Percentiles rank a stretch among this genome's conserved stretches.
Conservation (phyloP, 1,140 invertebrate genomes). For the Diorhabda carinulata region DNA sequence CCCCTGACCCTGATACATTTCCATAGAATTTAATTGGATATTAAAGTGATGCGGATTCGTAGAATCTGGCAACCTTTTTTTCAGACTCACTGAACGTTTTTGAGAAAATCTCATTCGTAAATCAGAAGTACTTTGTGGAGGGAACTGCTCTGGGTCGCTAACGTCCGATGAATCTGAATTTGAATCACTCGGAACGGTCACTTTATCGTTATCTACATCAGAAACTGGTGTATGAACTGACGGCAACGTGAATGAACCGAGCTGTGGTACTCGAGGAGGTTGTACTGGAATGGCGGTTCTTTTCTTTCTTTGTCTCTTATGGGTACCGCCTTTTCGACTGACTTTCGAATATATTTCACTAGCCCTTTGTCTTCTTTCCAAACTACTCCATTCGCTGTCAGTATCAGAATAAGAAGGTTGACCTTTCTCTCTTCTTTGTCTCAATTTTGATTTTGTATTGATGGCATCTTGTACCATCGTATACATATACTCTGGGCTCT, state of each 20-base stretch:
- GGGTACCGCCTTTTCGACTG: slow-evolving; percentile 68
- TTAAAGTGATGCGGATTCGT: slow-evolving; percentile 43
- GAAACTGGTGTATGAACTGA: slow-evolving; percentile 51
- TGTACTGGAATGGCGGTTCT: slow-evolving; percentile 76
- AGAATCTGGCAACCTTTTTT: slow-evolving; percentile 46
- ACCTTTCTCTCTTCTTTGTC: slow-evolving; percentile 61
- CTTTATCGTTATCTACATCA: slow-evolving; percentile 43
- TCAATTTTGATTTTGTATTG: slow-evolving; percentile 57
- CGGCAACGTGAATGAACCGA: slow-evolving; percentile 55
- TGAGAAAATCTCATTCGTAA: slow-evolving; percentile 39
- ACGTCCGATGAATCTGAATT: slow-evolving; percentile 55
- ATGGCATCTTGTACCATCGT: slow-evolving; percentile 62
- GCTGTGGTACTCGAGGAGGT: slow-evolving; percentile 74
- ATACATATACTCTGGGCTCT: slow-evolving; percentile 57
- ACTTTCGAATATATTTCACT: slow-evolving; percentile 63
- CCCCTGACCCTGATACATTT: slow-evolving; percentile 44
- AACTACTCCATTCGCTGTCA: slow-evolving; percentile 81
- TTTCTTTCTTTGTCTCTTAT: slow-evolving; percentile 75
- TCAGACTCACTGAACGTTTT: slow-evolving; percentile 46
- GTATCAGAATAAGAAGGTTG: slow-evolving; percentile 75
- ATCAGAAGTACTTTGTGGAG: slow-evolving; percentile 30
- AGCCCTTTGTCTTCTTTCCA: slow-evolving; percentile 64
- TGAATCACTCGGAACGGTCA: slow-evolving; percentile 47
- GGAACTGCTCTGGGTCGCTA: slow-evolving; percentile 49
- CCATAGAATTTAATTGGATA: slow-evolving; percentile 44